Evolutionary conservation across 2,888 invertebrate species (phyloP).

Genomic region (Thereva nobilitata): DNA sequence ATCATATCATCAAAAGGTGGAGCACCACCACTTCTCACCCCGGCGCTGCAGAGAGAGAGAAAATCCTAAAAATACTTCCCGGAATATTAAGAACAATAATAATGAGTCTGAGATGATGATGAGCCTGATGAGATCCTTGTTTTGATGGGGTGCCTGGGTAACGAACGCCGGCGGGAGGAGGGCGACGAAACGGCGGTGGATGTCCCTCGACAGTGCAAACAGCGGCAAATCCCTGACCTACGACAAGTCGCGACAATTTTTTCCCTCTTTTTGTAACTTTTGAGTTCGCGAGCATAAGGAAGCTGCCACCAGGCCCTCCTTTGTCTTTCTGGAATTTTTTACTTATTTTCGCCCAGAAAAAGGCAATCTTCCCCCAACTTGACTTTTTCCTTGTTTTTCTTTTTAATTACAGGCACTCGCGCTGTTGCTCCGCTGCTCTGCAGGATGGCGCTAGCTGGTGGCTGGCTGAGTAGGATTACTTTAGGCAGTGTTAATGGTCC

Average conservation of each 20-base stretch:
- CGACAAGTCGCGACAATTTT: constrained; percentile 37
- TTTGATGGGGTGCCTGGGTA: constrained; percentile 26
- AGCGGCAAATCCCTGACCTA: constrained; percentile 30
- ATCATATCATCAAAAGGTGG: constrained; percentile 5
- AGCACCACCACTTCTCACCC: not conserved
- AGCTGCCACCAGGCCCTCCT: constrained; percentile 10
- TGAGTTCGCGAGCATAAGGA: constrained; percentile 6
- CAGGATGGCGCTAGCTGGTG: not conserved
- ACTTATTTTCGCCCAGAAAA: constrained; percentile 1
- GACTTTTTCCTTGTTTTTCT: constrained; percentile 35
- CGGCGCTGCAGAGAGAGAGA: constrained; percentile 2
- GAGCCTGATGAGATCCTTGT: constrained; percentile 34
- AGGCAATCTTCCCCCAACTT: constrained; percentile 23
- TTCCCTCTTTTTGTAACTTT: constrained; percentile 18
- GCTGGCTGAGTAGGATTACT: constrained; percentile 3
- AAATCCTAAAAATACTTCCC: constrained; percentile 25
- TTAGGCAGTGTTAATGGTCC: constrained; percentile 34
- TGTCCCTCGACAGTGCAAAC: constrained; percentile 32
- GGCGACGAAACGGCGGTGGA: not conserved
- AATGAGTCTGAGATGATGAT: constrained; percentile 37
- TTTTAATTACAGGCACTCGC: constrained; percentile 35
- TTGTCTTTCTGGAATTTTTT: not conserved
- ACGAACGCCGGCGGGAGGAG: constrained; percentile 9
- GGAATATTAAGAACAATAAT: constrained; percentile 36
- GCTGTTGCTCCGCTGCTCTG: constrained; percentile 12